Conservation (phyloP, 2,888 invertebrate genomes). For the Flexamia atlantica region DNA sequence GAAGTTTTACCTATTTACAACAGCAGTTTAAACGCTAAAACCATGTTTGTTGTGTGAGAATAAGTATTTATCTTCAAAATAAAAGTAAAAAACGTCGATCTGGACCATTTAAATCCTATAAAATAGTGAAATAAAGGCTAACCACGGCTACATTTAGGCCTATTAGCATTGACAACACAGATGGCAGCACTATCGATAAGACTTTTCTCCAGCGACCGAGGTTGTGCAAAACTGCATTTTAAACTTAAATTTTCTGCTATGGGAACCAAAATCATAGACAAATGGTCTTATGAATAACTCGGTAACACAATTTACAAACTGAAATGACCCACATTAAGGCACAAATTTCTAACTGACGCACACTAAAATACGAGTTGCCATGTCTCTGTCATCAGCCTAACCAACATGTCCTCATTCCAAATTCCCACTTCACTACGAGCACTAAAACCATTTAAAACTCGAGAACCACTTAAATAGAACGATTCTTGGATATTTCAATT, state of each 20-base stretch:
- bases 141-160: constrained; percentile 78
- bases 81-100: constrained; percentile 73
- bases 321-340: constrained; percentile 37
- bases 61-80: constrained; percentile 51
- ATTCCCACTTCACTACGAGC: constrained; percentile 74
- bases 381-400: constrained; percentile 75
- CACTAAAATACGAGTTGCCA: constrained; percentile 60
- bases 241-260: background rate
- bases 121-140: constrained; percentile 72
- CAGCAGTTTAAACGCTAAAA: background rate
- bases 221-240: constrained; percentile 17
- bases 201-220: constrained; percentile 62
- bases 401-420: constrained; percentile 79
- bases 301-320: background rate
- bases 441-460: background rate
- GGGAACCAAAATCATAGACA: background rate
- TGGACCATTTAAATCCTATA: constrained; percentile 75
- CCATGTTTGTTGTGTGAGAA: background rate
- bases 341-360: constrained; percentile 60
- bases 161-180: constrained; percentile 90
- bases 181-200: constrained; percentile 82
- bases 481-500: constrained; percentile 65
- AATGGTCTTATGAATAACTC: background rate
- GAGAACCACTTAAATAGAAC: constrained; percentile 9
- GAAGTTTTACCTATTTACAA: background rate